Evolutionary conservation across 2,888 invertebrate species (phyloP).

Genomic region (Hyppa rectilinea): DNA sequence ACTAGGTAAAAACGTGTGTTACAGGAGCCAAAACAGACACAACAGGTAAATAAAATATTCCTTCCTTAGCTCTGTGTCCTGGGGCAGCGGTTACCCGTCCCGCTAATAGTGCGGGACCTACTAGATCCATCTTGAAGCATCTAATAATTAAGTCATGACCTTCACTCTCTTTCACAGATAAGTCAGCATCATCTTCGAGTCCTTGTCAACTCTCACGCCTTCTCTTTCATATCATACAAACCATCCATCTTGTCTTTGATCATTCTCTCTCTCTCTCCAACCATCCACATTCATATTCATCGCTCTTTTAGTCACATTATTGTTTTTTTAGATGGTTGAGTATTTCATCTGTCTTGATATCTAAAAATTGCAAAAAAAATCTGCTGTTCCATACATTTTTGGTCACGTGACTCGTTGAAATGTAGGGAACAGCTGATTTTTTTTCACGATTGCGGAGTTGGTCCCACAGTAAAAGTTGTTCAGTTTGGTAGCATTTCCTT

Average conservation of each 20-base stretch:
- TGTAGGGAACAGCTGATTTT: no score
- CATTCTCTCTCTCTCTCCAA: not conserved
- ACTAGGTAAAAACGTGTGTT: no score
- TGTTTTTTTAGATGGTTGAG: not conserved
- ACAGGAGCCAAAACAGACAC: no score
- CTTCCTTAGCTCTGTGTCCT: no score
- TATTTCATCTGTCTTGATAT: not conserved
- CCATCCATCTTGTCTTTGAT: not conserved
- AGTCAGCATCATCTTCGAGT: not conserved
- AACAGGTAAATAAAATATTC: constrained; percentile 10
- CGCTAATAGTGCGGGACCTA: not conserved
- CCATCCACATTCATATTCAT: not conserved
- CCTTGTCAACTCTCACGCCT: not conserved
- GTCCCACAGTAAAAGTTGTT: no score
- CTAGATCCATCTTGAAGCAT: not conserved
- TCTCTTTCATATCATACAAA: not conserved
- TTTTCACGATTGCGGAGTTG: no score
- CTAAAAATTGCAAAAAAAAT: no score
- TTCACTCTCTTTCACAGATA: not conserved
- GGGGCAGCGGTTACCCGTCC: no score
- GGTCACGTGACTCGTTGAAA: no score
- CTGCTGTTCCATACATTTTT: no score
- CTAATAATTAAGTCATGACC: no score
- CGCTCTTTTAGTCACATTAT: not conserved
- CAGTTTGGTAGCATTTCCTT: no score